Percentiles rank a stretch among this genome's conserved stretches.
Evolutionary conservation across 2,888 invertebrate genomes (phyloP).

Genomic region (Athalia rosae): DNA sequence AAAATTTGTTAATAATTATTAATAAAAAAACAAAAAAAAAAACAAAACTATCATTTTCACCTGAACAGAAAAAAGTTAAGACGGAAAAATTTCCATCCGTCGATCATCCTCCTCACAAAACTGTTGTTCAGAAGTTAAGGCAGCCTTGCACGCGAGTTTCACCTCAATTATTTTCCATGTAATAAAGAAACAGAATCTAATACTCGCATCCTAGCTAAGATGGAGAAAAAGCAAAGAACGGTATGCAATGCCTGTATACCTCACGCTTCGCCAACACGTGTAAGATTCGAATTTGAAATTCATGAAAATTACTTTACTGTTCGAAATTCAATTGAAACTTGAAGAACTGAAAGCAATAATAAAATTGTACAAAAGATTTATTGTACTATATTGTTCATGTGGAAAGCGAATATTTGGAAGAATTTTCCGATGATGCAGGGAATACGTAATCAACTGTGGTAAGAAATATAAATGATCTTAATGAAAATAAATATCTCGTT

Average conservation of each 20-base stretch:
- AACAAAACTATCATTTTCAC: constrained; percentile 68
- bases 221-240: background rate
- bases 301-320: constrained; percentile 6
- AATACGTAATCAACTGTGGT: too few relatives aligned
- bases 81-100: background rate
- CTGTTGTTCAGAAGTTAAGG: background rate
- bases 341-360: background rate
- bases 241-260: background rate
- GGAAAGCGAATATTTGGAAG: too few relatives aligned
- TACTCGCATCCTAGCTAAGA: background rate
- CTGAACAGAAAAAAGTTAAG: background rate
- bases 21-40: constrained; percentile 58
- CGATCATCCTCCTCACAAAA: background rate
- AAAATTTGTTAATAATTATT: constrained; percentile 70
- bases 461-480: too few relatives aligned
- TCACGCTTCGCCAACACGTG: background rate
- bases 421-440: too few relatives aligned
- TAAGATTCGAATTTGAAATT: background rate
- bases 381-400: too few relatives aligned
- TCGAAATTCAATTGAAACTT: constrained; percentile 19
- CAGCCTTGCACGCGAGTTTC: too few relatives aligned
- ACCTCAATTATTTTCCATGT: background rate
- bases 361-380: constrained; percentile 6
- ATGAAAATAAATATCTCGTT: too few relatives aligned
- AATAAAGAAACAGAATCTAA: background rate